A percentile compares a stretch with the other conserved stretches of the same genome.
Evolutionary conservation across 2,797 vertebrate species (phyloP).

Genomic region (Falco naumanni): DNA sequence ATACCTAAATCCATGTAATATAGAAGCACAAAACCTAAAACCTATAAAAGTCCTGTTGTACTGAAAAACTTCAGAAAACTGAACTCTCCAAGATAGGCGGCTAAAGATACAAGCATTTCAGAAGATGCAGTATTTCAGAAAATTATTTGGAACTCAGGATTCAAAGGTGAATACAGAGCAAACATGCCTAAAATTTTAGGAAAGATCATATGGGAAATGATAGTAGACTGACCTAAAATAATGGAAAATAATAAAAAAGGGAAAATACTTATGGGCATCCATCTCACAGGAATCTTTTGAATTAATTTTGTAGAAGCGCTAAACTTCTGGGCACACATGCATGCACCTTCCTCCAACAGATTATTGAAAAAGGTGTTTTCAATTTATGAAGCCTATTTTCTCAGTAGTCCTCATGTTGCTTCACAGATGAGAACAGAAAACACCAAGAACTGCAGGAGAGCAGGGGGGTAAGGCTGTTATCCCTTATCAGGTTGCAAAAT

Average conservation of each 20-base stretch:
- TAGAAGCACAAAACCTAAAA: not conserved
- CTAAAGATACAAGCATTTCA: not conserved
- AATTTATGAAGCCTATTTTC: not conserved
- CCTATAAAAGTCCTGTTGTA: not conserved
- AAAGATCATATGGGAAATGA: not conserved
- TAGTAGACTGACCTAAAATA: not conserved
- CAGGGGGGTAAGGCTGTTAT: not conserved
- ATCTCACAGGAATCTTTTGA: not conserved
- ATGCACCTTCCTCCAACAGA: not conserved
- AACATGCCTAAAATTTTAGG: not conserved
- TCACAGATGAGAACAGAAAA: not conserved
- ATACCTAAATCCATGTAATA: not conserved
- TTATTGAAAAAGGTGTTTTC: not conserved
- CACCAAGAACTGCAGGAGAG: not conserved
- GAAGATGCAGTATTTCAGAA: not conserved
- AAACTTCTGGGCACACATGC: not conserved
- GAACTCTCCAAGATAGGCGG: not conserved
- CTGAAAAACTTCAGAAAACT: not conserved
- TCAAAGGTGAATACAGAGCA: not conserved
- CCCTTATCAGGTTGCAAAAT: not conserved
- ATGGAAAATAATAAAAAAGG: not conserved
- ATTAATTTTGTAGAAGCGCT: not conserved
- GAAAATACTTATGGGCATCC: not conserved
- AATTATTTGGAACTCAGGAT: not conserved
- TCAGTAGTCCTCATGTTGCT: not conserved